A percentile compares a stretch with the other conserved stretches of the same genome.
Conservation (phyloP, 2,797 vertebrate species). For the Falco biarmicus region DNA sequence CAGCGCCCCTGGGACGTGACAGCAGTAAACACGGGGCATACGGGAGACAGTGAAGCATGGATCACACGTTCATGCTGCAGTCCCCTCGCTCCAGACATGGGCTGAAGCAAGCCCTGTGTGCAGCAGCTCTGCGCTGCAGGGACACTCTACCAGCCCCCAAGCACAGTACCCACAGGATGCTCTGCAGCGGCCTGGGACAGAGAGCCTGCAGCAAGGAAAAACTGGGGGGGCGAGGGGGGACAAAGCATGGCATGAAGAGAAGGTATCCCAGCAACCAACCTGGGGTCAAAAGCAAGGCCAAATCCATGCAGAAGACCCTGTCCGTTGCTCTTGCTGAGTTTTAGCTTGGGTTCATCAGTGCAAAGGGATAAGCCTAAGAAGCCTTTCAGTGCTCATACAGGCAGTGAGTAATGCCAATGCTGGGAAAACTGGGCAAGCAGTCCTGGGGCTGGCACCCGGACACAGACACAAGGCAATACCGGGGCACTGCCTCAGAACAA, state of each 20-base stretch:
- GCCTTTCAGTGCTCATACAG: background rate
- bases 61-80: background rate
- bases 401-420: fast-evolving
- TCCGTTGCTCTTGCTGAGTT: background rate
- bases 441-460: background rate
- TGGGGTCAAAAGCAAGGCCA: background rate
- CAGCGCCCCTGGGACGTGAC: background rate
- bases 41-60: background rate
- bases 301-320: background rate
- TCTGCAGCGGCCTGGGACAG: fast-evolving
- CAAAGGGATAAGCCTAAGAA: background rate
- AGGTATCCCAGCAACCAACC: background rate
- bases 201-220: background rate
- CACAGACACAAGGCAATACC: background rate
- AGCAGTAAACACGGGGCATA: background rate
- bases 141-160: background rate
- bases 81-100: fast-evolving
- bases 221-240: too few relatives aligned
- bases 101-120: background rate
- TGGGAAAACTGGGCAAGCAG: fast-evolving
- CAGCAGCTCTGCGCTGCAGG: background rate
- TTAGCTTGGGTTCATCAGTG: background rate
- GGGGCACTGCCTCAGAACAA: background rate
- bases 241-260: background rate
- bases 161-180: background rate